phyloP scores from a whole-genome alignment of 2,113 vertebrate species.

The human (Homo sapiens) region DNA sequence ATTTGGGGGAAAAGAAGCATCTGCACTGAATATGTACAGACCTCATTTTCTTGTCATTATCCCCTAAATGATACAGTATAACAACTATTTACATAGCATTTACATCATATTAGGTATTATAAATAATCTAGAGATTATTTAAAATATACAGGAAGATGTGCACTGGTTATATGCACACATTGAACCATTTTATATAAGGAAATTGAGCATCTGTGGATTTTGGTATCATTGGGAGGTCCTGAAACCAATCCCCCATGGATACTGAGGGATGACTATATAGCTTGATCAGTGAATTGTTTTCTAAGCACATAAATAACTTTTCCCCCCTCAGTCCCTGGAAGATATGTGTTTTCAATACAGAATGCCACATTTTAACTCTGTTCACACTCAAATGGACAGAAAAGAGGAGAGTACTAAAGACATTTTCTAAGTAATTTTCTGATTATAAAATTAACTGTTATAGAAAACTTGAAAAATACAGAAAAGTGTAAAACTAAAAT shows the following conservation, averaged over 20 bases:
- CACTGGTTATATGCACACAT: neutral
- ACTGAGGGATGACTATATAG: neutral
- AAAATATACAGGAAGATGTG: neutral
- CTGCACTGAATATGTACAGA: neutral
- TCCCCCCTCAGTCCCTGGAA: neutral
- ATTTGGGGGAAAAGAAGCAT: neutral
- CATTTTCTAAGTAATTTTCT: slow-evolving; percentile 41
- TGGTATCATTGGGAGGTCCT: neutral
- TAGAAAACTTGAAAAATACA: neutral
- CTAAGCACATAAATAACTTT: neutral
- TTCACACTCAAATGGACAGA: neutral
- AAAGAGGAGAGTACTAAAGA: slow-evolving; percentile 14
- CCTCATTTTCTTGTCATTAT: neutral
- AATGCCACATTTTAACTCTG: slow-evolving; percentile 7
- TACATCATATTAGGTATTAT: neutral
- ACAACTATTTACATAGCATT: neutral
- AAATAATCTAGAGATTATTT: neutral
- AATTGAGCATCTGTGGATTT: neutral
- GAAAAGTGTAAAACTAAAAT: slow-evolving; percentile 22
- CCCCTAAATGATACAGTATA: neutral
- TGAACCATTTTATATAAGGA: neutral
- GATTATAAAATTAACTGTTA: slow-evolving; percentile 18
- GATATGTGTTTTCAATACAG: slow-evolving; percentile 24
- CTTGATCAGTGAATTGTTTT: neutral
- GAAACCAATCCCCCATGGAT: neutral